Percentiles rank a stretch among this genome's conserved stretches.
Evolutionary conservation across 2,888 invertebrate genomes (phyloP).

Genomic region (Drosophila siamana): DNA sequence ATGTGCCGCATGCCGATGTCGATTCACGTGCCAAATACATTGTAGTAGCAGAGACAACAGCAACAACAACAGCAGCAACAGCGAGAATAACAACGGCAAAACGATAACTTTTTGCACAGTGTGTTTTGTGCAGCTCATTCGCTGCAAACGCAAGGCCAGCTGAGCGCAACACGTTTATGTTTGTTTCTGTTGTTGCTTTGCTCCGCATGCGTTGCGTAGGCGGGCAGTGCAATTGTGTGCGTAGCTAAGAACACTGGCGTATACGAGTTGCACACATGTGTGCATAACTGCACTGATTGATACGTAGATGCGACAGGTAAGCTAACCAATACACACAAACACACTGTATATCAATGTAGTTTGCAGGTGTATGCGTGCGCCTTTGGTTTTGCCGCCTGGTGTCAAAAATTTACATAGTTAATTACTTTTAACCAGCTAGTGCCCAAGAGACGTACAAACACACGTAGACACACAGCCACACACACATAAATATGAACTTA

Average conservation of each 20-base stretch:
- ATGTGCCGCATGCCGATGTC: slow-evolving; percentile 49
- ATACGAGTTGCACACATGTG: slow-evolving; percentile 38
- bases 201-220: slow-evolving; percentile 54
- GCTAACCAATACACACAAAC: slow-evolving; percentile 2
- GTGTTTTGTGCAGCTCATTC: slow-evolving; percentile 72
- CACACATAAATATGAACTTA: slow-evolving; percentile 53
- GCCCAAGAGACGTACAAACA: slow-evolving; percentile 14
- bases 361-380: slow-evolving; percentile 12
- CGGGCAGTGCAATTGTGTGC: slow-evolving; percentile 22
- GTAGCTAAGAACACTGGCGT: background rate
- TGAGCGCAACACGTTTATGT: slow-evolving; percentile 78
- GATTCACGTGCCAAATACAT: slow-evolving; percentile 70
- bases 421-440: slow-evolving; percentile 47
- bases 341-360: background rate
- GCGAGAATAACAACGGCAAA: slow-evolving; percentile 19
- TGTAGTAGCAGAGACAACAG: slow-evolving; percentile 30
- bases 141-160: slow-evolving; percentile 65
- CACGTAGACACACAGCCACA: background rate
- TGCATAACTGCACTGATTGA: slow-evolving; percentile 46
- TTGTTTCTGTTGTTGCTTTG: slow-evolving; percentile 39
- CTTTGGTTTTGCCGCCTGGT: slow-evolving; percentile 39
- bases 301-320: slow-evolving; percentile 73
- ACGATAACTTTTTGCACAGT: slow-evolving; percentile 52
- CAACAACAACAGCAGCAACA: slow-evolving; percentile 15
- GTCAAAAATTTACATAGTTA: slow-evolving; percentile 70